A percentile compares a stretch with the other conserved stretches of the same genome.
phyloP scores from a whole-genome alignment of 2,113 vertebrate species.

The Prinia subflava region DNA sequence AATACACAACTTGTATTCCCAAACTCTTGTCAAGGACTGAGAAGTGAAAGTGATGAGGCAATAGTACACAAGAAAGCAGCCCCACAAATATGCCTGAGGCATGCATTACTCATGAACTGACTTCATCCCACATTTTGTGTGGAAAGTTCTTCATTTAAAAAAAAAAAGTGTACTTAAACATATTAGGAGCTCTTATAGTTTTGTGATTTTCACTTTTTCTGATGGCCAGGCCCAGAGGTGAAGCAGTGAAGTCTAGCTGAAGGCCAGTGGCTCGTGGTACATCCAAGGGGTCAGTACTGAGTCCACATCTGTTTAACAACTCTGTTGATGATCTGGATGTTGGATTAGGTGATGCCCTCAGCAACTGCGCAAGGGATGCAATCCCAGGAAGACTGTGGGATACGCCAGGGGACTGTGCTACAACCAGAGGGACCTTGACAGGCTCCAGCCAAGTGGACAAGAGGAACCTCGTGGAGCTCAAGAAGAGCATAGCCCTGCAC shows the following conservation, averaged over 20 bases:
- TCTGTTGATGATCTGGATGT: neutral
- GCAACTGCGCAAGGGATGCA: neutral
- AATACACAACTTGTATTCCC: neutral
- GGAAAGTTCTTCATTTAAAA: neutral
- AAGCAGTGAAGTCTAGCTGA: neutral
- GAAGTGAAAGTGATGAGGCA: neutral
- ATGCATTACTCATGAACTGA: neutral
- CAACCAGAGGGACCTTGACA: neutral
- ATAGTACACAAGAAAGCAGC: neutral
- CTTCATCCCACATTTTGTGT: neutral
- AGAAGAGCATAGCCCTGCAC: neutral
- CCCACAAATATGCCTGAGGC: neutral
- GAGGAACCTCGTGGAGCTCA: neutral
- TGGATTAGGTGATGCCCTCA: neutral
- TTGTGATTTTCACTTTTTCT: neutral
- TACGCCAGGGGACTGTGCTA: neutral
- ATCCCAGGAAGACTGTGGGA: neutral
- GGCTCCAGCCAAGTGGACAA: neutral
- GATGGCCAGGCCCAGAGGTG: neutral
- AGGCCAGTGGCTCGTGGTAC: neutral
- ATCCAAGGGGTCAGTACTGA: no score
- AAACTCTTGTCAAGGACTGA: neutral
- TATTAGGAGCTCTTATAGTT: neutral
- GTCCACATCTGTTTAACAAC: neutral
- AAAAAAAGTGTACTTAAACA: neutral